phyloP scores from a whole-genome alignment of 2,113 vertebrate genomes.

The Alligator mississippiensis region DNA sequence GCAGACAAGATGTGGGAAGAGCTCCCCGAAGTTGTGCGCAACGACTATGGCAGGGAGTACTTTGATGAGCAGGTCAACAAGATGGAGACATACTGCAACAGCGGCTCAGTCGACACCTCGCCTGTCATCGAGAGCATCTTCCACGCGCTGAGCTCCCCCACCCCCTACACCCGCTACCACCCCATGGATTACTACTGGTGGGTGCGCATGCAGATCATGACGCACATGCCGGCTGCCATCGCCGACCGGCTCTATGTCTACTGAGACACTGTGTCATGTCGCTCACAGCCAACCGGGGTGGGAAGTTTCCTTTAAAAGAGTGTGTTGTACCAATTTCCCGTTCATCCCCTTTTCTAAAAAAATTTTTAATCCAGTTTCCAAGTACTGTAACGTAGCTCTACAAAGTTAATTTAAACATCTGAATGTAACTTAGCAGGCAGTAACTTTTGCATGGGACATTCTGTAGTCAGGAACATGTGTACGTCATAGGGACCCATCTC shows the following conservation, averaged over 20 bases:
- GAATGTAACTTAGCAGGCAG: constrained; percentile 37
- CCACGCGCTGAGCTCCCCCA: constrained; percentile 74
- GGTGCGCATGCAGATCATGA: constrained; percentile 86
- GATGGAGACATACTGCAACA: constrained; percentile 80
- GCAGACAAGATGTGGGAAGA: constrained; percentile 82
- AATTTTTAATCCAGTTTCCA: constrained; percentile 64
- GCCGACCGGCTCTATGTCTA: constrained; percentile 81
- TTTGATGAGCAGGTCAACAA: constrained; percentile 80
- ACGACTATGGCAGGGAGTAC: constrained; percentile 82
- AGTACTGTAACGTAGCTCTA: constrained; percentile 72
- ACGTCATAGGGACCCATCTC: constrained; percentile 7
- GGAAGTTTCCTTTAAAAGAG: constrained; percentile 1
- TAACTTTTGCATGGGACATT: constrained; percentile 31
- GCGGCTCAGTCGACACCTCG: constrained; percentile 75
- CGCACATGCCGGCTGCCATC: constrained; percentile 80
- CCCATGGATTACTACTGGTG: constrained; percentile 89
- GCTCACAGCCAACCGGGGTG: not conserved
- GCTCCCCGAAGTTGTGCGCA: constrained; percentile 78
- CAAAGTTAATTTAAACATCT: constrained; percentile 57
- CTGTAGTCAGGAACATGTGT: constrained; percentile 28
- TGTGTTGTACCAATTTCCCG: constrained; percentile 36
- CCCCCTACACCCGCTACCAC: constrained; percentile 83
- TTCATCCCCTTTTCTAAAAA: not conserved
- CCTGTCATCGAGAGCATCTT: constrained; percentile 74
- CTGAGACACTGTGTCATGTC: constrained; percentile 27